phyloP scores from a whole-genome alignment of 2,113 vertebrate genomes.

The Leuciscus idus region DNA sequence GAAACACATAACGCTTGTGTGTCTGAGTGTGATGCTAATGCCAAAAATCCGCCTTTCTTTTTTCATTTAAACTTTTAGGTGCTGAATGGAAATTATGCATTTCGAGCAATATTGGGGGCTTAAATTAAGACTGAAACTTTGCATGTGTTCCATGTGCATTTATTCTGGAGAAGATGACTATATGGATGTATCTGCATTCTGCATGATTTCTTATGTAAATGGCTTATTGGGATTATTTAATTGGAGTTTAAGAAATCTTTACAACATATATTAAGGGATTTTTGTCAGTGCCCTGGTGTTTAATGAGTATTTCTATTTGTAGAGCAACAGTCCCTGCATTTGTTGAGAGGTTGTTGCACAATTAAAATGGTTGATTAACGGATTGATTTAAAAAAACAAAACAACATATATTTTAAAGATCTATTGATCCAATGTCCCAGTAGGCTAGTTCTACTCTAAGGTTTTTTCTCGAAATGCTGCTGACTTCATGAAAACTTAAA shows the following conservation, averaged over 20 bases:
- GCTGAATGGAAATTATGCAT: neutral
- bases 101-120: neutral
- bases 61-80: neutral
- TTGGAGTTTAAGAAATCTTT: neutral
- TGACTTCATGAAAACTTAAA: constrained; percentile 23
- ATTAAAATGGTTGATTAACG: neutral
- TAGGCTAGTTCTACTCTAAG: neutral
- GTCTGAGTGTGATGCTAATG: neutral
- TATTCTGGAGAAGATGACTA: neutral
- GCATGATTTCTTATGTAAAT: constrained; percentile 11
- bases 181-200: constrained; percentile 11
- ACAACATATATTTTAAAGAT: neutral
- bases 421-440: neutral
- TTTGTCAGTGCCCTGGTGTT: neutral
- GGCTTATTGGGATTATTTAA: neutral
- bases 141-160: neutral
- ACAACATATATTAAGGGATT: neutral
- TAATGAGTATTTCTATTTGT: neutral
- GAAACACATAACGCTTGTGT: neutral
- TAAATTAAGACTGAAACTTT: neutral
- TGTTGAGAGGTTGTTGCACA: neutral
- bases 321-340: neutral
- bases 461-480: neutral
- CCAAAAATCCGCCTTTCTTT: neutral
- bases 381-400: neutral